Conservation (phyloP, 2,797 vertebrate genomes). For the Enteromius treurensis region DNA sequence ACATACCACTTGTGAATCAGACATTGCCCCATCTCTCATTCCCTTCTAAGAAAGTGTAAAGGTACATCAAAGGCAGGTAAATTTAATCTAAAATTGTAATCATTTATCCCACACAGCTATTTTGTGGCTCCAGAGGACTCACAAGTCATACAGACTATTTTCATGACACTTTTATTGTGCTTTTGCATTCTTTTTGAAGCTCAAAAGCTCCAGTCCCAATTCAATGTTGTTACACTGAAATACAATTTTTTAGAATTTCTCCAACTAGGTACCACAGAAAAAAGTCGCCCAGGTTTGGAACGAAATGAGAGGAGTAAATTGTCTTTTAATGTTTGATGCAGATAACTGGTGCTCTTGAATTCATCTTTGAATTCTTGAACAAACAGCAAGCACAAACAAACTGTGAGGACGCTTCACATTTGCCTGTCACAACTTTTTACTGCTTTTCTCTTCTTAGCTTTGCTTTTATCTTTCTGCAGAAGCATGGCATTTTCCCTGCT, state of each 20-base stretch:
- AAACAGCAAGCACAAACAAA: conserved; percentile 58
- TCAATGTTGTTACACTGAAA: background rate
- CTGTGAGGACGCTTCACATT: conserved; percentile 43
- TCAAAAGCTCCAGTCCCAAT: background rate
- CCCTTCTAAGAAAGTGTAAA: background rate
- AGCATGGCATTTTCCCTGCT: conserved; percentile 61
- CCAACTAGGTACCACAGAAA: background rate
- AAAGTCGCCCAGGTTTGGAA: background rate
- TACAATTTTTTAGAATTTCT: background rate
- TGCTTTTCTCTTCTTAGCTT: background rate
- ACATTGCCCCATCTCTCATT: background rate
- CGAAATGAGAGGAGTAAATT: background rate
- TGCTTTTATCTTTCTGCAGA: conserved; percentile 41
- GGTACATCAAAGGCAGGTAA: background rate
- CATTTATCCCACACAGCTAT: background rate
- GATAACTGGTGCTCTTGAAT: conserved; percentile 20
- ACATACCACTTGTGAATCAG: background rate
- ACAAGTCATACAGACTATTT: background rate
- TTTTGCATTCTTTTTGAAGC: conserved; percentile 16
- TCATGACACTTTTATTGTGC: conserved; percentile 1
- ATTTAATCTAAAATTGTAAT: background rate
- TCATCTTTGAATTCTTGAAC: conserved; percentile 25
- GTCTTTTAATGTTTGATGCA: background rate
- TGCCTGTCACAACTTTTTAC: conserved; percentile 50
- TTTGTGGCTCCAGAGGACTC: conserved; percentile 1